phyloP scores from a whole-genome alignment of 1,140 invertebrate species.

The Aphelenchoides besseyi region DNA sequence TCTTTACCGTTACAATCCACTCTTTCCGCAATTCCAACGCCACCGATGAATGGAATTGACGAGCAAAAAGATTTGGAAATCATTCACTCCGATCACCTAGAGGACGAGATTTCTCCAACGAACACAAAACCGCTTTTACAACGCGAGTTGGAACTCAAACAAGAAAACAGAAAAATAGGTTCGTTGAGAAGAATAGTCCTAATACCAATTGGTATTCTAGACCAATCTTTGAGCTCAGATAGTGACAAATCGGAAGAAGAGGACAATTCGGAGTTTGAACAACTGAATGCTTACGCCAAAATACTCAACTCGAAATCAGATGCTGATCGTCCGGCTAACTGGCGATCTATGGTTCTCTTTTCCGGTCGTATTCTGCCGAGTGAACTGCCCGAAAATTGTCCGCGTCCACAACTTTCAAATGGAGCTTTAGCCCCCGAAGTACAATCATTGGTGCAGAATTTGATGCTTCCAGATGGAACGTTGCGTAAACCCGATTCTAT shows the following conservation, averaged over 20 bases:
- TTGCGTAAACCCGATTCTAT: neutral
- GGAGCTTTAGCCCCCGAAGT: neutral
- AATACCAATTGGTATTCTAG: no score
- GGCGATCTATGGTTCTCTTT: constrained; percentile 28
- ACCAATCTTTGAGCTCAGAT: no score
- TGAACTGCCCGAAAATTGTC: constrained; percentile 35
- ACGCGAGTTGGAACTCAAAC: no score
- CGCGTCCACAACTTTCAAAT: constrained; percentile 27
- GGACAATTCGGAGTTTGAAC: neutral
- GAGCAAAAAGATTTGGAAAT: no score
- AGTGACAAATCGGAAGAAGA: neutral
- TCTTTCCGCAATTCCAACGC: no score
- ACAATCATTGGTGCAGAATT: neutral
- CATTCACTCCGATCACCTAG: no score
- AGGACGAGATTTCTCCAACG: no score
- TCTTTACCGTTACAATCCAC: no score
- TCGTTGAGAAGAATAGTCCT: no score
- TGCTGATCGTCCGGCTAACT: constrained; percentile 18
- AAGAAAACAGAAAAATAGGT: no score
- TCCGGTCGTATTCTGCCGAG: constrained; percentile 26
- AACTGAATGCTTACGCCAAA: neutral
- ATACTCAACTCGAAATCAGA: neutral
- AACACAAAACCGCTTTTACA: no score
- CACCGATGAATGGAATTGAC: no score
- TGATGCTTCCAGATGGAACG: neutral